Percentiles rank a stretch among this genome's conserved stretches.
Evolutionary conservation across 2,797 vertebrate genomes (phyloP).

Genomic region (Urocyon cinereoargenteus): DNA sequence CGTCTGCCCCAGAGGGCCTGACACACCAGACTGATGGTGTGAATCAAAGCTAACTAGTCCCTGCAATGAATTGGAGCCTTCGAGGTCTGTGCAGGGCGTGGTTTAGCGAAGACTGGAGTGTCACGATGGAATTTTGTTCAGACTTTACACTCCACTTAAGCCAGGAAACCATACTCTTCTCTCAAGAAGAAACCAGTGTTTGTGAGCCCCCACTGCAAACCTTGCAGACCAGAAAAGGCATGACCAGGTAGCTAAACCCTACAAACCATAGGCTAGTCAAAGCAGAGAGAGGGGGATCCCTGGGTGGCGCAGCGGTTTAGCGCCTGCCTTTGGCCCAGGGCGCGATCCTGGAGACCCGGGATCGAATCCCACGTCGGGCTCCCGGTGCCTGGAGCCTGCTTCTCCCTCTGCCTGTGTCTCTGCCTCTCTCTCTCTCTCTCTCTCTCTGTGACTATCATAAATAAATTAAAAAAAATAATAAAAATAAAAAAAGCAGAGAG

Average conservation of each 20-base stretch:
- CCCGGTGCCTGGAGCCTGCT: too few relatives aligned
- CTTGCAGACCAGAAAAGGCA: background rate
- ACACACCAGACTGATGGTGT: background rate
- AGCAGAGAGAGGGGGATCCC: too few relatives aligned
- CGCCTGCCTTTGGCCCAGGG: too few relatives aligned
- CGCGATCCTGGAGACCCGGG: too few relatives aligned
- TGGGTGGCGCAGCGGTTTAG: too few relatives aligned
- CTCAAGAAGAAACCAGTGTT: conserved; percentile 8
- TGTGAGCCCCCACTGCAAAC: background rate
- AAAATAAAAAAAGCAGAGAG: too few relatives aligned
- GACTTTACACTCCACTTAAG: conserved; percentile 26
- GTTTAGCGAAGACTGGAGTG: background rate
- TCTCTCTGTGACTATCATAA: too few relatives aligned
- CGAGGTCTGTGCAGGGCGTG: background rate
- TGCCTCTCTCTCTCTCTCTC: too few relatives aligned
- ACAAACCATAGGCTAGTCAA: background rate
- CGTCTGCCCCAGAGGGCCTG: background rate
- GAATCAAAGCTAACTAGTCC: background rate
- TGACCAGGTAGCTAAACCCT: background rate
- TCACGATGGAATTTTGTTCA: conserved; percentile 3
- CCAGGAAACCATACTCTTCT: background rate
- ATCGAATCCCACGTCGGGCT: too few relatives aligned
- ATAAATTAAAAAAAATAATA: too few relatives aligned
- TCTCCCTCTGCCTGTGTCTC: too few relatives aligned
- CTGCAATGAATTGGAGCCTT: background rate